Base-by-base conservation (phyloP, 2,888 invertebrate species). In the Taphrorychus bicolor region DNA sequence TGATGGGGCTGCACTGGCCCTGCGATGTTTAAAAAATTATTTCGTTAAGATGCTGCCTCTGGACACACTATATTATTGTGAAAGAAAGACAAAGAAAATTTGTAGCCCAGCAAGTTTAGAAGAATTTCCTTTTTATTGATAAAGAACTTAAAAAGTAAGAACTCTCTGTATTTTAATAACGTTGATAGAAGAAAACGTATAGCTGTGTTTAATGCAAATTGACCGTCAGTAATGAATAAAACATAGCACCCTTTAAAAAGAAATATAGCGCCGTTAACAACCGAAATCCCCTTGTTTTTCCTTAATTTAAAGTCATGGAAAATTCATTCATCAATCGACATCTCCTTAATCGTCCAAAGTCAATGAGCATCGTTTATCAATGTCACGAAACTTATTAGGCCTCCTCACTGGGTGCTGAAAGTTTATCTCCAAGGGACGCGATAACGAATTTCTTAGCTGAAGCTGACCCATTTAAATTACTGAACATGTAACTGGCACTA, bases 241-340 rank as follows among this genome's bases (percentile, higher is more conserved):
- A 32, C 32, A 32, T 32, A 32, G 32, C 32, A 32, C 32, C 32
- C 32, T 32, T n/a, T 32, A 32, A 7, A 32, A 11, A 32, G 32
- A 32, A 32, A 32, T 32, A 32, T 32, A 32, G 32, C 32, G 32
- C 32, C 32, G 32, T 11, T 32, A 32, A 32, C 32, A 32, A 32
- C 32, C 32, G 32, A 32, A 32, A 32, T 32, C 32, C 45, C 45
- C 19, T 51, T 51, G 51, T 54, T 54, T 54, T 23, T 54, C 24
- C 32, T 24, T 24, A 54, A 32, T 16, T 32, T 54, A 23, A 23
- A 24, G 24, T 54, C 24, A 54, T 54, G n/a, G 32, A 24, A 54
- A 54, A 54, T 54, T 54, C 54, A 54, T 54, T 54, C 54, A 54
- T 54, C 54, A 54, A 54, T 54, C 54, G 54, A 14, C 16, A 14